Base-by-base conservation (phyloP, 2,797 vertebrate species). In the Onychomys torridus region DNA sequence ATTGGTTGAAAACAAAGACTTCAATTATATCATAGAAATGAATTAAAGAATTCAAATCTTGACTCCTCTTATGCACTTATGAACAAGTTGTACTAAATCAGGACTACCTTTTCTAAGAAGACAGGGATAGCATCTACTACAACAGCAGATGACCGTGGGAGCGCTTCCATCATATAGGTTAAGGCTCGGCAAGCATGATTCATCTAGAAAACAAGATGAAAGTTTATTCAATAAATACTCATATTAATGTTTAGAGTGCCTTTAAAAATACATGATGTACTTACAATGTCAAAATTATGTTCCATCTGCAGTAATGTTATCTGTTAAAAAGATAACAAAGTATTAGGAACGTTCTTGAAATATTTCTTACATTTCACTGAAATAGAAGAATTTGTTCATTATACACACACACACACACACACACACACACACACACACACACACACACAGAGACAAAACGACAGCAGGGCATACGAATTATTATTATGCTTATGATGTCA, bases 81-180 rank as follows among this genome's bases (percentile, higher is more conserved):
- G 1, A 89, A 91, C 11, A 95, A 75, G 7, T 2, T 4, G 6
- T 1, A 1, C 95, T 92, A 75, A 37, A 94, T 67, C 87, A 73
- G 37, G 59, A 93, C 98, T 98, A 99, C 99, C 99, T 99, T 99
- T 98, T 99, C 99, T 98, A 99, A 99, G 99, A 99, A 99, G 98
- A 99, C 99, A 94, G 99, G 99, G 98, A 99, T 99, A 85, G 99
- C 99, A 97, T 99, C 99, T 32, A 99, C 99, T 77, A 99, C 99
- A 90, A 99, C 99, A 96, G 99, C 99, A 96, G 99, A 99, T 57
- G 99, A 99, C 71, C 99, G 99, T 52, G 99, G 99, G 97, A 99
- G 99, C 32, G 99, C 99, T 99, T 99, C 99, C 99, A 99, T 99
- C 99, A 99, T 99, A 46, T 99, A 99, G 0, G 99, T 99, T 98